Evolutionary conservation across 2,113 vertebrate genomes (phyloP).

Genomic region (Sprattus sprattus): DNA sequence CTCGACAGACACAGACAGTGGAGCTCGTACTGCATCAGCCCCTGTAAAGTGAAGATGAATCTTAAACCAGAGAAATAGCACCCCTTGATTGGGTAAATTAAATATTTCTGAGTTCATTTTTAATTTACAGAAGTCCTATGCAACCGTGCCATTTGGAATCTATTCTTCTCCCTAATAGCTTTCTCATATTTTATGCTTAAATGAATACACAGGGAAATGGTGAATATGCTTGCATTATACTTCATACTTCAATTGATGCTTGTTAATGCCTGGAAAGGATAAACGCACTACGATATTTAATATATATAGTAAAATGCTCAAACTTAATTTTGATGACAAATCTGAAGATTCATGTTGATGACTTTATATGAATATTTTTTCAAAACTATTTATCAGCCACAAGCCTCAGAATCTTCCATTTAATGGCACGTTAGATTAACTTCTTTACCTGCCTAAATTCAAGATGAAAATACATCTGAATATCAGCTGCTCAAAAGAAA

Average conservation of each 20-base stretch:
- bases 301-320: too few species aligned
- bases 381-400: too few species aligned
- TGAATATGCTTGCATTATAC: background rate
- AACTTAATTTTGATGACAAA: too few species aligned
- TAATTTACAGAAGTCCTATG: background rate
- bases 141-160: background rate
- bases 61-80: slow-evolving; percentile 13
- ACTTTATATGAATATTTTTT: too few species aligned
- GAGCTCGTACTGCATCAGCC: slow-evolving; percentile 58
- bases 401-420: too few species aligned
- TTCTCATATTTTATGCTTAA: background rate
- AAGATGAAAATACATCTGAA: too few species aligned
- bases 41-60: slow-evolving; percentile 46
- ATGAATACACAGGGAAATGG: background rate
- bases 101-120: background rate
- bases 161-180: background rate
- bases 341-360: background rate
- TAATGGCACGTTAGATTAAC: too few species aligned
- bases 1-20: slow-evolving; percentile 47
- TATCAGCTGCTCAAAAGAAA: too few species aligned
- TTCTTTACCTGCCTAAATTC: too few species aligned
- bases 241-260: background rate
- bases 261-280: background rate
- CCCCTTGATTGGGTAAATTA: background rate
- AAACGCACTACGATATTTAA: background rate